Percentiles rank a stretch among this genome's conserved stretches.
Conservation (phyloP, 2,888 invertebrate genomes). For the Gastrophysa polygoni region DNA sequence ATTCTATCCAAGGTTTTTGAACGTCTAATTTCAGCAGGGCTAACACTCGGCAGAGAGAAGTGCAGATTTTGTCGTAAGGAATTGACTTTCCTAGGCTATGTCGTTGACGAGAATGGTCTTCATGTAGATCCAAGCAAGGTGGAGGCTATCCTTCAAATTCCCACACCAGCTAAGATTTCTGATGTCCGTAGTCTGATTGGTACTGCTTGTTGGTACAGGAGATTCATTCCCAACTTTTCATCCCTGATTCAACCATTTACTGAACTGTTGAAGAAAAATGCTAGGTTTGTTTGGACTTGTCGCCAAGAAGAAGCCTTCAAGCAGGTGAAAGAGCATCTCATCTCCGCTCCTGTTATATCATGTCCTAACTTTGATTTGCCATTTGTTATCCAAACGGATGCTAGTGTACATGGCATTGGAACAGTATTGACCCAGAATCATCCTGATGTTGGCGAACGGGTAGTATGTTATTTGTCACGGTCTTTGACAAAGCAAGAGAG, state of each 20-base stretch:
- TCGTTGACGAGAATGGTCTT: constrained; percentile 21
- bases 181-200: constrained; percentile 20
- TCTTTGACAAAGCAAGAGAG: constrained; percentile 27
- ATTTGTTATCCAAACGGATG: constrained; percentile 39
- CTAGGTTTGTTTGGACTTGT: constrained; percentile 27
- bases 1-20: constrained; percentile 31
- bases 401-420: constrained; percentile 24
- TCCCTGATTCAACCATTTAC: constrained; percentile 10
- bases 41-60: constrained; percentile 35
- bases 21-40: constrained; percentile 22
- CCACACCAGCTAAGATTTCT: constrained; percentile 6
- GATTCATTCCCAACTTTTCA: constrained; percentile 18
- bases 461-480: constrained; percentile 29
- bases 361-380: constrained; percentile 30
- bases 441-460: constrained; percentile 27
- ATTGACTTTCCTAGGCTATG: constrained; percentile 24
- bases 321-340: constrained; percentile 21
- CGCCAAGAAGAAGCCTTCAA: no score
- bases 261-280: constrained; percentile 25
- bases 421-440: background rate
- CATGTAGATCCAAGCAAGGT: constrained; percentile 21
- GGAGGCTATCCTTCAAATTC: constrained; percentile 13
- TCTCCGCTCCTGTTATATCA: constrained; percentile 27
- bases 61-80: constrained; percentile 23
- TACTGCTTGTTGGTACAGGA: constrained; percentile 18